Evolutionary conservation across 2,113 vertebrate genomes (phyloP).

Genomic region (Hystrix cristata): DNA sequence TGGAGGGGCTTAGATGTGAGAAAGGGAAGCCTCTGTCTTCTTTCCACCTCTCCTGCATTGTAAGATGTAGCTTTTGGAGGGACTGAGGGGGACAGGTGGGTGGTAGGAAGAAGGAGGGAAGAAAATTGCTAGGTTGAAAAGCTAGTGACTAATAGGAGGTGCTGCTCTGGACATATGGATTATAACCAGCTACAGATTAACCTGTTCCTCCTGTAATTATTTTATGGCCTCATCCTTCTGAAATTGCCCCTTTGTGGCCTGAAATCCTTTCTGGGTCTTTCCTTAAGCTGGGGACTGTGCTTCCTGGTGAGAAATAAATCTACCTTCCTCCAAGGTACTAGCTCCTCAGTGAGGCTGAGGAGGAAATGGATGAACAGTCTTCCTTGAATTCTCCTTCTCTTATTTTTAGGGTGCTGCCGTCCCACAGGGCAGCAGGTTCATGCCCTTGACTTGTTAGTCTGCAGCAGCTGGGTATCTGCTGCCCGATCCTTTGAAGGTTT

Average conservation of each 20-base stretch:
- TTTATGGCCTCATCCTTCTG: slow-evolving; percentile 70
- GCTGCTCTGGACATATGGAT: slow-evolving; percentile 57
- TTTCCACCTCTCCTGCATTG: not conserved
- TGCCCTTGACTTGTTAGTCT: not conserved
- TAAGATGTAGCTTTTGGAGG: not conserved
- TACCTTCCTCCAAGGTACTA: not conserved
- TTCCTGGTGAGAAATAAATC: slow-evolving; percentile 58
- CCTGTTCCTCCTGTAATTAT: slow-evolving; percentile 70
- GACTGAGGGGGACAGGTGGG: not conserved
- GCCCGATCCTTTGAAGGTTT: slow-evolving; percentile 33
- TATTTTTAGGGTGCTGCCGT: slow-evolving; percentile 33
- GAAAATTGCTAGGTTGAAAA: slow-evolving; percentile 62
- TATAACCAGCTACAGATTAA: slow-evolving; percentile 75
- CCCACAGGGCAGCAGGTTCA: not conserved
- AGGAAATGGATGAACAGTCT: not conserved
- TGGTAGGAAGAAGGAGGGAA: not conserved
- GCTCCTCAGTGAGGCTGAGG: not conserved
- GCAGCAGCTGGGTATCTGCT: slow-evolving; percentile 13
- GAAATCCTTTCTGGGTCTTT: slow-evolving; percentile 52
- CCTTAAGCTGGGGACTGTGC: not conserved
- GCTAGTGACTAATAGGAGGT: not conserved
- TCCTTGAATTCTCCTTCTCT: slow-evolving; percentile 30
- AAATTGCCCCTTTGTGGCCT: slow-evolving; percentile 58
- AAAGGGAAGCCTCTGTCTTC: slow-evolving; percentile 53
- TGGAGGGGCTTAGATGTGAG: slow-evolving; percentile 53